phyloP scores from a whole-genome alignment of 2,113 vertebrate genomes.

The Nycticebus coucang region DNA sequence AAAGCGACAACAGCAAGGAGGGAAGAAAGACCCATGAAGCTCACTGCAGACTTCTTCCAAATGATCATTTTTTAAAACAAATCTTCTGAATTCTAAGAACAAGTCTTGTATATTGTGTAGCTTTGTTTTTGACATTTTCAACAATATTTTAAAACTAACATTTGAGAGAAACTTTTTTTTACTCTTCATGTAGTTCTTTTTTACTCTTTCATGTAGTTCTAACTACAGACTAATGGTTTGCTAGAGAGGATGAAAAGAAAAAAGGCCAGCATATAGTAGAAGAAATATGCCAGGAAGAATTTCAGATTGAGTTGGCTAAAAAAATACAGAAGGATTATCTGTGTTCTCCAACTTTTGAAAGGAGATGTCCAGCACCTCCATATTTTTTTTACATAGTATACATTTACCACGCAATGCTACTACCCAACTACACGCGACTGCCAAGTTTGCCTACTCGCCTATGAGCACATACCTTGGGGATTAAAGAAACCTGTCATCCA shows the following conservation, averaged over 20 bases:
- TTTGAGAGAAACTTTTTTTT: background rate
- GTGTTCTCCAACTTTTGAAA: background rate
- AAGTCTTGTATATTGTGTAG: background rate
- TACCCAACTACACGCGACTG: background rate
- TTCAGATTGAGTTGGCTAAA: background rate
- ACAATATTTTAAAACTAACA: slow-evolving; percentile 4
- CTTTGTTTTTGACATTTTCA: background rate
- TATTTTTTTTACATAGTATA: background rate
- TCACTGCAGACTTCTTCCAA: background rate
- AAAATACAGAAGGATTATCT: background rate
- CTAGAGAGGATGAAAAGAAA: background rate
- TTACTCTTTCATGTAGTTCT: background rate
- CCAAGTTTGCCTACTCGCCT: background rate
- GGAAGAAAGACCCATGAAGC: background rate
- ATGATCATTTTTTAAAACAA: background rate
- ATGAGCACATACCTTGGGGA: slow-evolving; percentile 84
- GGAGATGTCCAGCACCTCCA: fast-evolving
- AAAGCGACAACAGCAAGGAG: background rate
- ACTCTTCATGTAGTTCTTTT: too few relatives aligned
- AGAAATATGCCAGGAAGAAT: background rate
- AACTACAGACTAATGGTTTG: background rate
- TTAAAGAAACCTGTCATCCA: slow-evolving; percentile 91
- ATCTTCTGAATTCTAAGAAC: background rate
- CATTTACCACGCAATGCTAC: too few relatives aligned
- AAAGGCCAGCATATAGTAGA: background rate